A percentile compares a stretch with the other conserved stretches of the same genome.
Evolutionary conservation across 37 sponge, comb jelly and placozoan species (phyloP).

Genomic region (Petrosia ficiformis): DNA sequence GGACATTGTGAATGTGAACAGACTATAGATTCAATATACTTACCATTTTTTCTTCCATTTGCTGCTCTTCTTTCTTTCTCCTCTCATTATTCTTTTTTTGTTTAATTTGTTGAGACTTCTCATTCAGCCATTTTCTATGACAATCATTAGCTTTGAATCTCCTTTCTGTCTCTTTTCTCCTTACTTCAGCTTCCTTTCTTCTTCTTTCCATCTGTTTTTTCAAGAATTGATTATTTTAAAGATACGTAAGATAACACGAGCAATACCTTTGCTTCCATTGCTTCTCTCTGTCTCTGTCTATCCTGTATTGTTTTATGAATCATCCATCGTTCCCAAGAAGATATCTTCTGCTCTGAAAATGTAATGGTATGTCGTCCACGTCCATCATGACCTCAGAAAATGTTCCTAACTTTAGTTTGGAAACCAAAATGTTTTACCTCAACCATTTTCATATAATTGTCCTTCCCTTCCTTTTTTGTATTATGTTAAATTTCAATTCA

Average conservation of each 20-base stretch:
- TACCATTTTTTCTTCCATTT: neutral
- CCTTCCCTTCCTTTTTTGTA: too few species aligned
- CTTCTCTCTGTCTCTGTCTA: neutral
- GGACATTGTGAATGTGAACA: too few species aligned
- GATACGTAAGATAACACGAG: too few species aligned
- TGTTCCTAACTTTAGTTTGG: too few species aligned
- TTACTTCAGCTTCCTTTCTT: neutral
- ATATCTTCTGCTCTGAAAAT: neutral
- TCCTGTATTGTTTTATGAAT: conserved; percentile 9
- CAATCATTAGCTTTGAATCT: neutral
- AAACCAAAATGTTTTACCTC: too few species aligned
- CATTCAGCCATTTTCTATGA: neutral
- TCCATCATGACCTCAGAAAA: too few species aligned
- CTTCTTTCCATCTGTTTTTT: neutral
- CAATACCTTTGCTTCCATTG: neutral
- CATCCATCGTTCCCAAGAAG: conserved; percentile 34
- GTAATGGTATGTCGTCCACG: too few species aligned
- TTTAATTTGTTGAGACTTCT: too few species aligned
- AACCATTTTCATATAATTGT: too few species aligned
- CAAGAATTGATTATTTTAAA: too few species aligned
- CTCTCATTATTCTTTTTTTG: neutral
- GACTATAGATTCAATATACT: too few species aligned
- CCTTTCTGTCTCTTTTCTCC: neutral
- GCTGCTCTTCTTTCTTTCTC: neutral
- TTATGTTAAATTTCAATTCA: too few species aligned